Evolutionary conservation across 2,113 vertebrate species (phyloP), one percentile per base, ranked within the genome.

Genomic region (Tetrax tetrax): DNA sequence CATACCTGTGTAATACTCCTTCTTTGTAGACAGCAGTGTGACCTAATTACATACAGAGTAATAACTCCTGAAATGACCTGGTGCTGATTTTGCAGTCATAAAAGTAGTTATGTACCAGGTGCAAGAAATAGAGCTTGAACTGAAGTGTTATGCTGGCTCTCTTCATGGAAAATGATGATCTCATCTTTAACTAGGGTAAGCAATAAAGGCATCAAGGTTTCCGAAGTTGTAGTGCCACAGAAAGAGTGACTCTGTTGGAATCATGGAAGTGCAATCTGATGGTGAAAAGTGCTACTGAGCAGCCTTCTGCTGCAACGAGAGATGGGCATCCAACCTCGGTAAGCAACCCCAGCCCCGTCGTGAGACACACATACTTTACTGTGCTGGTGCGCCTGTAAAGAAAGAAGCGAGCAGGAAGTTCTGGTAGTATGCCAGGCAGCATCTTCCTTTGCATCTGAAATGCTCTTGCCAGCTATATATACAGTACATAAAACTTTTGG

Each of bases 181-280:
- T 66, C 2, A 9, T 66, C 35, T 79, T 89, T 64, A 65, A 64
- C 33, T 66, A 60, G 29, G 17, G 29, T 37, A 63, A 63, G 2
- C 25, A 22, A 27, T 25, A 14, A 54, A 45, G 25, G 41, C 22
- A 29, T n/a, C 14, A 33, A 51, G 14, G 23, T 70, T 95, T 89
- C 53, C 1, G 35, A 45, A 60, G 18, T 27, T 75, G 17, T 63
- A 35, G 37, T 23, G 41, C 25, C 43, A n/a, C 7, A 43, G 60
- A 59, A 45, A 19, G 43, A 66, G 27, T 38, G 28, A 9, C 47
- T 89, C 22, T 60, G 24, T 14, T 84, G 56, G 59, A 68, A 13
- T 70, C 1, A 3, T 17, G 22, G 19, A 74, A 75, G 9, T 57
- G 21, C 48, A 64, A 4, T 71, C 15, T 1, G 4, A 24, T 1